A percentile compares a stretch with the other conserved stretches of the same genome.
Evolutionary conservation across 2,888 invertebrate genomes (phyloP).

Genomic region (Meta bourneti): DNA sequence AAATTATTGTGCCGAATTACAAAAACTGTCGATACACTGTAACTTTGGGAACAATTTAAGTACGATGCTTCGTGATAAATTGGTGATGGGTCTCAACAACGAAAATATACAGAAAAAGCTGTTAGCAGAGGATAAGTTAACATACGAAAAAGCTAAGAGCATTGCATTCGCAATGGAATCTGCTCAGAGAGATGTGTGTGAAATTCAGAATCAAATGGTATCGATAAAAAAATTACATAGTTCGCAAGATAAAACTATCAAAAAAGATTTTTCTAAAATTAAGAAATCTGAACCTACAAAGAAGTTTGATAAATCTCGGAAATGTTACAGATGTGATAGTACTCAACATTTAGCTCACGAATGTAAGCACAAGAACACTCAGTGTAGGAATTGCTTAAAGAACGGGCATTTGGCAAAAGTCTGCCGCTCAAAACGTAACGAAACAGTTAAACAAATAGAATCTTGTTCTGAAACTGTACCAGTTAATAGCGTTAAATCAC

Average conservation of each 20-base stretch:
- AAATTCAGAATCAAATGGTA: slow-evolving; percentile 49
- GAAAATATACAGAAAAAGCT: slow-evolving; percentile 65
- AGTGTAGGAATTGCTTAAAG: slow-evolving; percentile 65
- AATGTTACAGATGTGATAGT: slow-evolving; percentile 67
- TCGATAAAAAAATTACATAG: slow-evolving; percentile 59
- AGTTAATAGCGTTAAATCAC: slow-evolving; percentile 63
- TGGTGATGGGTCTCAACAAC: slow-evolving; percentile 65
- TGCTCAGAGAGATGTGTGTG: slow-evolving; percentile 34
- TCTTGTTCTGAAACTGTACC: slow-evolving; percentile 65
- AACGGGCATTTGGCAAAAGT: slow-evolving; percentile 64
- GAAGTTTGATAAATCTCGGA: slow-evolving; percentile 65
- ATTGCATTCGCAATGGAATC: slow-evolving; percentile 51
- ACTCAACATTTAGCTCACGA: slow-evolving; percentile 65
- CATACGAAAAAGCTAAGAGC: slow-evolving; percentile 61
- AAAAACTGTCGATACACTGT: slow-evolving; percentile 62
- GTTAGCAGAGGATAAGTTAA: slow-evolving; percentile 66
- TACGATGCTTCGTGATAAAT: slow-evolving; percentile 66
- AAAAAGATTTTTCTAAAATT: slow-evolving; percentile 57
- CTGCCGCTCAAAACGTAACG: slow-evolving; percentile 61
- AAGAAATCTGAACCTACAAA: slow-evolving; percentile 60
- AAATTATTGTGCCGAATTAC: slow-evolving; percentile 63
- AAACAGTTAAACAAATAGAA: slow-evolving; percentile 65
- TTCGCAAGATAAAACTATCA: slow-evolving; percentile 53
- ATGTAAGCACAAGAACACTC: slow-evolving; percentile 66
- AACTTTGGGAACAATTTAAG: slow-evolving; percentile 65